phyloP scores from a whole-genome alignment of 2,797 vertebrate genomes.

The Cottoperca gobio region DNA sequence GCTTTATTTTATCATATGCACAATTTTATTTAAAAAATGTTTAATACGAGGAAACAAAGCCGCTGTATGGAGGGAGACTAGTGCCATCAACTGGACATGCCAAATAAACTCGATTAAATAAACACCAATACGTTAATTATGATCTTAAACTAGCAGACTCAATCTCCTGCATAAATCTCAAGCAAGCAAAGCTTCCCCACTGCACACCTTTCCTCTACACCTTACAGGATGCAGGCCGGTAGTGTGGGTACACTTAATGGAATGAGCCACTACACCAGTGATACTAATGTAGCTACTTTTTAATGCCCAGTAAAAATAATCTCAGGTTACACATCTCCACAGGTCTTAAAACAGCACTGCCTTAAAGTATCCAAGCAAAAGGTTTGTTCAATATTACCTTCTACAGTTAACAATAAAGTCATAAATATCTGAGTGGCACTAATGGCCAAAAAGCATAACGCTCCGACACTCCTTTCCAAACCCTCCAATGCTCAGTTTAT shows the following conservation, averaged over 20 bases:
- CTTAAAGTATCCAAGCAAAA: background rate
- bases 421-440: background rate
- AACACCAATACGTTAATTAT: background rate
- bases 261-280: too few relatives aligned
- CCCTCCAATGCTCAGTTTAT: background rate
- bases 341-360: background rate
- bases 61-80: background rate
- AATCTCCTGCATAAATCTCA: background rate
- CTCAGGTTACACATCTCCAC: background rate
- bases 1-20: too few relatives aligned
- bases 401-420: background rate
- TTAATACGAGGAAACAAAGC: background rate
- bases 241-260: background rate
- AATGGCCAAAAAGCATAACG: background rate
- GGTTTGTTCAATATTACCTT: background rate
- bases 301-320: background rate
- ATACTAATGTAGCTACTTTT: background rate
- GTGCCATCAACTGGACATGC: conserved; percentile 59
- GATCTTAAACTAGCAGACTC: background rate
- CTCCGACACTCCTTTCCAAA: background rate
- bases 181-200: background rate
- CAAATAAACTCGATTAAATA: conserved; percentile 1
- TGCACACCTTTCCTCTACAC: background rate
- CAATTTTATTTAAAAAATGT: too few relatives aligned
- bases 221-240: background rate